Base-by-base conservation (phyloP, 2,888 invertebrate species). In the Catocala fraxini region DNA sequence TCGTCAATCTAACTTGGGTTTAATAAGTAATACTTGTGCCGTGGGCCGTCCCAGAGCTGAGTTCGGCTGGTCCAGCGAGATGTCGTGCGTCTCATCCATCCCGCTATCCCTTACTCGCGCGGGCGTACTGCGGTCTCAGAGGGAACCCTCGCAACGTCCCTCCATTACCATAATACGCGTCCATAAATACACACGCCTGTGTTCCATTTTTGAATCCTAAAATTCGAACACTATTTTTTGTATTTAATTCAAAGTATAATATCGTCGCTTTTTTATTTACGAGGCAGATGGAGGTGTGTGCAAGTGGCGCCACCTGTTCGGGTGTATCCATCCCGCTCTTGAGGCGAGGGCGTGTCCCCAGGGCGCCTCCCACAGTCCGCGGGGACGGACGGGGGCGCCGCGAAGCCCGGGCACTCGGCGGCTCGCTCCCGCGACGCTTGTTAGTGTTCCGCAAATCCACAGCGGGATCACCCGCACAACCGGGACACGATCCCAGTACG, bases 261-360 rank as follows among this genome's bases (percentile, higher is more conserved):
- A 42, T 46, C 11, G 39, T 51, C 41, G 5, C 15, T 63, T 70
- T 81, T 77, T 56, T 49, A 54, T 76, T 77, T 61, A 69, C 71
- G 71, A 61, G 58, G 51, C 60, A 48, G 60, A 68, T 63, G 70
- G 70, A 67, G 61, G 41, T 62, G 59, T 51, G 75, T 63, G 66
- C 58, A 81, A 86, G 92, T 92, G 91, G 93, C 93, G 93, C 93
- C 93, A 89, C 81, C 93, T 90, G 75, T 72, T 77, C 54, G 69
- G 76, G 83, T 92, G 85, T 84, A 85, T 87, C 85, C 74, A 89
- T 94, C 93, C 87, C 87, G 92, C 94, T 94, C 94, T 89, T 85
- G 92, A 88, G 93, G 91, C 92, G 94, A 94, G 94, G 95, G 95
- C 94, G 95, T 95, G 94, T 92, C 92, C 93, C 92, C 79, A 83